Conservation (phyloP, 2,113 vertebrate genomes). For the Pycnonotus jocosus region DNA sequence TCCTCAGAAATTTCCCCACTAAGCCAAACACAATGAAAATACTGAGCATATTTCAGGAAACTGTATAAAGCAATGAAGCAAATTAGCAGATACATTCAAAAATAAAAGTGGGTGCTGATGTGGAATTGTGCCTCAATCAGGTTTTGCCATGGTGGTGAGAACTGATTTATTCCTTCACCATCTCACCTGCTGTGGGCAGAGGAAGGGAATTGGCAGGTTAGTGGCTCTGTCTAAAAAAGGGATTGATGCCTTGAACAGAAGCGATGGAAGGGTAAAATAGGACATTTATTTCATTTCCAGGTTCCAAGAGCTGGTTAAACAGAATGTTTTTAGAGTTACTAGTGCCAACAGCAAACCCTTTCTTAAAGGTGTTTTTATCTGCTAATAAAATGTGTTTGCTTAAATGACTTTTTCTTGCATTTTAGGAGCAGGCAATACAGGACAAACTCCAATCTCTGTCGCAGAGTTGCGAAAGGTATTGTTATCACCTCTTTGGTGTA, state of each 20-base stretch:
- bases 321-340: not conserved
- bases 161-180: not conserved
- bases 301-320: not conserved
- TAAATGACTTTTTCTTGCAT: conserved; percentile 29
- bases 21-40: not conserved
- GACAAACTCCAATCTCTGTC: conserved; percentile 77
- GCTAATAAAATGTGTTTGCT: not conserved
- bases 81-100: not conserved
- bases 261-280: not conserved
- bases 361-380: not conserved
- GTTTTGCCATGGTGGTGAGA: not conserved
- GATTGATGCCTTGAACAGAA: not conserved
- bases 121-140: not conserved
- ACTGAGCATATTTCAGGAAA: not conserved
- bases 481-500: not conserved
- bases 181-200: not conserved
- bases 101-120: not conserved
- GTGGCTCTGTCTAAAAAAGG: not conserved
- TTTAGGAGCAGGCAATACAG: conserved; percentile 77
- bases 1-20: not conserved
- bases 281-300: not conserved
- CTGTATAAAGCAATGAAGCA: not conserved
- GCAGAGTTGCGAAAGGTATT: conserved; percentile 88
- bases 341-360: not conserved
- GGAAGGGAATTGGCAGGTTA: not conserved